These are phyloP conservation scores for Pristionchus maxplancki DNA, from an alignment of 2,888 invertebrate species.

Conservation along the genomic window DNA sequence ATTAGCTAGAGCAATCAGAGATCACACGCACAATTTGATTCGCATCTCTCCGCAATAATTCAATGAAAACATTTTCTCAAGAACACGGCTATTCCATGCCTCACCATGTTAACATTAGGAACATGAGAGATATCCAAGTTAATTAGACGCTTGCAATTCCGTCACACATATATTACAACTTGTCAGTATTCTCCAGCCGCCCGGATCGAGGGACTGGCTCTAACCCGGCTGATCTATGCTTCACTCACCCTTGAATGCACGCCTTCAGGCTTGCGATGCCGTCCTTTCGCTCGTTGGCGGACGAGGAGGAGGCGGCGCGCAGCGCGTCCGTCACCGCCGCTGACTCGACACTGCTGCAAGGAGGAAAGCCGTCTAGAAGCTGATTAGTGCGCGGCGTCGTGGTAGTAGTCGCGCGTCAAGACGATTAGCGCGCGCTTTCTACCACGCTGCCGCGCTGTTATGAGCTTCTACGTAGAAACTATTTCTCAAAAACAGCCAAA, in stretches of 20 bases:
- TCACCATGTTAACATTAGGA: background rate
- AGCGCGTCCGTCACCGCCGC: constrained; percentile 79
- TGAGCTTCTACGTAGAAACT: too few species aligned
- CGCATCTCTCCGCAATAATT: too few species aligned
- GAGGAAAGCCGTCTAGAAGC: background rate
- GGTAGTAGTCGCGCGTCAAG: too few species aligned
- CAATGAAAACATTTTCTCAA: too few species aligned
- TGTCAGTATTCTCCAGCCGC: constrained; percentile 97
- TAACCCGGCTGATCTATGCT: too few species aligned
- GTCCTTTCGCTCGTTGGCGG: constrained; percentile 96
- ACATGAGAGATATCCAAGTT: background rate
- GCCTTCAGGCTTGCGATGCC: constrained; percentile 83
- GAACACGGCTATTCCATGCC: background rate
- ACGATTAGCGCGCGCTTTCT: background rate
- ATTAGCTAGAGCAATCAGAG: too few species aligned
- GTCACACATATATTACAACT: too few species aligned
- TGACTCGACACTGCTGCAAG: constrained; percentile 83
- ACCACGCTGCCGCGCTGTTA: background rate
- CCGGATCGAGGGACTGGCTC: too few species aligned
- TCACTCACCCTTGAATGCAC: constrained; percentile 82
- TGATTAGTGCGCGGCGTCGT: too few species aligned
- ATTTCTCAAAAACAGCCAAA: too few species aligned
- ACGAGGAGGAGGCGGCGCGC: constrained; percentile 87
- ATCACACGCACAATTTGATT: too few species aligned
- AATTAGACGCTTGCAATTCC: too few species aligned